Evolutionary conservation across 2,888 invertebrate species (phyloP).

Genomic region (Chalcis sispes): DNA sequence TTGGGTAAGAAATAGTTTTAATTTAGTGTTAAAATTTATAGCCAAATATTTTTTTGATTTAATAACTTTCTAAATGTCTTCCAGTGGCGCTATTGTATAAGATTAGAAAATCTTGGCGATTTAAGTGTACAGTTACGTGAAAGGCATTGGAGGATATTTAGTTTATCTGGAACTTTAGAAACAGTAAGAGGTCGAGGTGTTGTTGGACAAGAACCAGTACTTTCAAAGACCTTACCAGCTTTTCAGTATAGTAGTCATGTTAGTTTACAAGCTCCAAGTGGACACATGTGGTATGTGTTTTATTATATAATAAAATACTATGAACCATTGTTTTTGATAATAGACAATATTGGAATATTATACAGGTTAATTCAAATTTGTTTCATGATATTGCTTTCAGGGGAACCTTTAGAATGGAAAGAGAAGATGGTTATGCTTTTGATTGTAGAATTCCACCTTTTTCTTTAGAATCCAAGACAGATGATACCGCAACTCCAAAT

Average conservation of each 20-base stretch:
- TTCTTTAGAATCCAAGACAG: constrained; percentile 95
- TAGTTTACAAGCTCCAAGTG: constrained; percentile 96
- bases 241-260: constrained; percentile 99
- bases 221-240: constrained; percentile 91
- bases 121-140: constrained; percentile 94
- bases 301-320: no score
- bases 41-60: constrained; percentile 15
- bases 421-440: constrained; percentile 97
- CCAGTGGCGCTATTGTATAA: constrained; percentile 98
- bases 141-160: constrained; percentile 99
- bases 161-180: constrained; percentile 93
- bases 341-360: background rate
- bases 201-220: constrained; percentile 97
- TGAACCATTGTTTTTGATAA: no score
- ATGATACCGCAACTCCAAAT: constrained; percentile 77
- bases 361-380: background rate
- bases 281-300: constrained; percentile 93
- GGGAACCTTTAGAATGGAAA: constrained; percentile 98
- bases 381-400: constrained; percentile 75
- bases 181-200: constrained; percentile 96
- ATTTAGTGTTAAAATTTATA: constrained; percentile 9
- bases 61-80: constrained; percentile 59
- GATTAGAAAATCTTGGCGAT: constrained; percentile 94
- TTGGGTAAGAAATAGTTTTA: constrained; percentile 85
- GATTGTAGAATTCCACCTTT: constrained; percentile 99